A percentile compares a stretch with the other conserved stretches of the same genome.
Evolutionary conservation across 2,888 invertebrate species (phyloP).

Genomic region (Dicyrtomina minuta): DNA sequence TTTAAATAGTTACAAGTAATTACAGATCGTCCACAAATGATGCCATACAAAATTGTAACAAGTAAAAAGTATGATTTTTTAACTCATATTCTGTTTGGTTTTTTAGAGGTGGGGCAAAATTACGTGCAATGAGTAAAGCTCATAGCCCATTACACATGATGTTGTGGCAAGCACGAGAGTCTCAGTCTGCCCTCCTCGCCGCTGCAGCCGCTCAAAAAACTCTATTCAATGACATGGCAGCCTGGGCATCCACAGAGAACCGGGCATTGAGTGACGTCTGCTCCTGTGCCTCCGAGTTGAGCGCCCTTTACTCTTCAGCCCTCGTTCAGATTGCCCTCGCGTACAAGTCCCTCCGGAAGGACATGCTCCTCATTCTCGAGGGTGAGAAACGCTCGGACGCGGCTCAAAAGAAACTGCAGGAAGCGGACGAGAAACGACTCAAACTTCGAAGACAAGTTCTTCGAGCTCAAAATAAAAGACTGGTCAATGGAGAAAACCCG

Average conservation of each 20-base stretch:
- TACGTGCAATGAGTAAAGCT: conserved; percentile 45
- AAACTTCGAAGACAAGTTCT: conserved; percentile 50
- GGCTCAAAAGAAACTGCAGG: conserved; percentile 45
- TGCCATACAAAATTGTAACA: neutral
- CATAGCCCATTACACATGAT: conserved; percentile 50
- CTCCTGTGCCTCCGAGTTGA: conserved; percentile 48
- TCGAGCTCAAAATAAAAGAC: conserved; percentile 48
- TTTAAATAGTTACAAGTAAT: neutral
- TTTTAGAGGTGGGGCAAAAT: conserved; percentile 47
- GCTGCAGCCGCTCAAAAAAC: conserved; percentile 51
- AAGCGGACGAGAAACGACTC: conserved; percentile 50
- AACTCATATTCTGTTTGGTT: neutral
- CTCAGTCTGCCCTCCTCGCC: conserved; percentile 46
- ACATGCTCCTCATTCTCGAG: conserved; percentile 51
- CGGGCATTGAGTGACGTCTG: conserved; percentile 51
- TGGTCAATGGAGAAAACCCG: conserved; percentile 41
- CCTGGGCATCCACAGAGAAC: conserved; percentile 52
- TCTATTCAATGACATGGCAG: conserved; percentile 50
- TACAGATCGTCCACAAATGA: neutral
- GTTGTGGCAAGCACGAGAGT: conserved; percentile 52
- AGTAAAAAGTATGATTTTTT: neutral
- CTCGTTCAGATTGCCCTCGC: conserved; percentile 47
- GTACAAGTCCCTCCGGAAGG: conserved; percentile 51
- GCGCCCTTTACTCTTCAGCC: conserved; percentile 42
- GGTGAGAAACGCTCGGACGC: conserved; percentile 51